Base-by-base conservation (phyloP, 2,888 invertebrate species). In the Orthonychiurus folsomi region DNA sequence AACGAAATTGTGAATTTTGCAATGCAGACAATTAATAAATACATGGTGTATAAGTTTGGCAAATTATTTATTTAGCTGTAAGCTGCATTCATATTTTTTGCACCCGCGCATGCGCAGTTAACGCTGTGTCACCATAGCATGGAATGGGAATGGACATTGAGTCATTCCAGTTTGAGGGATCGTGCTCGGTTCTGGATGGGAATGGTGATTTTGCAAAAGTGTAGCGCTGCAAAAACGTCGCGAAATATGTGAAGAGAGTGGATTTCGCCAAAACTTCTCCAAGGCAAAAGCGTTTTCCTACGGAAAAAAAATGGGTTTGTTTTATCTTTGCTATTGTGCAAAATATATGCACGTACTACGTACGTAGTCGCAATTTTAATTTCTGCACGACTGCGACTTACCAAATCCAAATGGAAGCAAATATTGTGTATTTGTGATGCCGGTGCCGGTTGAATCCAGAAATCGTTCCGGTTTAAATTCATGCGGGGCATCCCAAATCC, bases 261-360 rank as follows among this genome's bases (percentile, higher is more conserved):
- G 68, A 64, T 37, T 58, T 60, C 2, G 70, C 66, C 9, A 68
- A 48, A 18, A 60, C 60, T 56, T 68, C 66, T 12, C 69, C 67
- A 62, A 69, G 59, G 56, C 69, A 69, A 50, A 64, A 54, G 18
- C 70, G 50, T 27, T 67, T 67, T 1, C 67, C 67, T 64, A 28
- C n/a, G n/a, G 37, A 37, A 37, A 37, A 37, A 37, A 5, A 37
- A 37, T 37, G 5, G 5, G 5, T 9, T 37, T 37, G 37, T 15
- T 9, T 9, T 37, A 37, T 37, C 37, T 9, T 37, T 9, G 5
- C 9, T 9, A 37, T 37, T 37, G 15, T 9, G 5, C 15, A 37
- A 9, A 37, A 37, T 15, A 9, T 37, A 15, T 9, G 15, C 15
- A 37, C 37, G 5, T 37, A 15, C 5, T 37, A 37, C 37, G 37